Base-by-base conservation (phyloP, 2,888 invertebrate genomes). In the Ephialtes manifestator region DNA sequence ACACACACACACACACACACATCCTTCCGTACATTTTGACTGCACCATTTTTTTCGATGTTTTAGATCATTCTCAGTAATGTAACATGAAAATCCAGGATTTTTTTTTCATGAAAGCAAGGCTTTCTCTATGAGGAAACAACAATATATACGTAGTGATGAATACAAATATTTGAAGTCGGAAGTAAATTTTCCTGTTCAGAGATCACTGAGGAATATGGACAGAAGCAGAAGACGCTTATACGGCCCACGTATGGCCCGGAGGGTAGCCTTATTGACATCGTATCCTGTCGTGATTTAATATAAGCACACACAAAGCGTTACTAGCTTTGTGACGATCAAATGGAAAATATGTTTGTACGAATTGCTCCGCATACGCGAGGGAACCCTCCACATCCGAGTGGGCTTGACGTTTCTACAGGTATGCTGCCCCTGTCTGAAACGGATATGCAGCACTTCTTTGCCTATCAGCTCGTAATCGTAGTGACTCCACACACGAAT, bases 231-330 rank as follows among this genome's bases (percentile, higher is more conserved):
- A 70, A 70, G 48, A 48, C n/a, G 15, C 20, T 51, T 58, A 43
- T 20, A 11, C 39, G 31, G 60, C 48, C 46, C 18, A 67, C 46
- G 71, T 46, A 70, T 48, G 72, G 82, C 88, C 88, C 60, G 85
- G 85, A 85, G 87, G 87, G 84, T 86, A 67, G 77, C 79, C 86
- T 86, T 88, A 87, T 90, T 87, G 91, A 91, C 90, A 89, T 91
- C 88, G 89, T 86, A 89, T 89, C 89, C 85, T 90, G 84, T 83
- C 86, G 84, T 90, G 90, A 93, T 93, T 92, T 90, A 90, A 93
- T 93, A 92, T 92, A 90, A 91, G 90, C 89, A 87, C 74, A 80
- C 88, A 91, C 90, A 91, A 92, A 91, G 91, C 89, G 87, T 85
- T 88, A 90, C 89, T 90, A 72, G 67, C 86, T 84, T 85, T 93